Conservation (phyloP, 2,888 invertebrate genomes). For the Plebejus anna region DNA sequence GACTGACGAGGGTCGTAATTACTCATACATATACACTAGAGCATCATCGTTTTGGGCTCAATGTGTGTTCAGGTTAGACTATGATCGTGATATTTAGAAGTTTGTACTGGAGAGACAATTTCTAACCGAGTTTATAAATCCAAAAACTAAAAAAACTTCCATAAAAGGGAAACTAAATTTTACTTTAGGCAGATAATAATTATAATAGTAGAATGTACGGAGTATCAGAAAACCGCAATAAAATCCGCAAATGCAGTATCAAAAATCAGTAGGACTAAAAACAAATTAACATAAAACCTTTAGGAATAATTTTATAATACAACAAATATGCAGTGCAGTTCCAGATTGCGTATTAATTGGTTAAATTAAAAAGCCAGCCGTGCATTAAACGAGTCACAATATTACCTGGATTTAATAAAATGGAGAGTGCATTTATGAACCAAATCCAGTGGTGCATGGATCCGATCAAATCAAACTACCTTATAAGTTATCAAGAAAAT, state of each 20-base stretch:
- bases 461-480: constrained; percentile 49
- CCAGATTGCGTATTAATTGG: constrained; percentile 58
- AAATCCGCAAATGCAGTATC: constrained; percentile 1
- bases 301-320: not conserved
- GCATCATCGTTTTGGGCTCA: not conserved
- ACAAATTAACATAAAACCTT: not conserved
- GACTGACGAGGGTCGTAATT: constrained; percentile 44
- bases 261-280: not conserved
- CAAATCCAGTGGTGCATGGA: constrained; percentile 54
- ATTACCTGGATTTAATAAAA: constrained; percentile 41
- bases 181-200: no score
- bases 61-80: no score
- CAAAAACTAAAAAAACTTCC: no score
- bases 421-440: constrained; percentile 61
- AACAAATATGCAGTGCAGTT: not conserved
- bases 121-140: no score
- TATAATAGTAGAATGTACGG: no score
- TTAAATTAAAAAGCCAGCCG: constrained; percentile 60
- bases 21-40: constrained; percentile 33
- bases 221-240: not conserved
- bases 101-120: not conserved
- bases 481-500: constrained; percentile 59
- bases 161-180: no score
- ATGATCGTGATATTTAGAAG: no score
- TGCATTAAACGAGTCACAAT: constrained; percentile 46